These are phyloP conservation scores for Pegea sp. DNA, from an alignment of 23 tunicate species.

Conservation along the genomic window DNA sequence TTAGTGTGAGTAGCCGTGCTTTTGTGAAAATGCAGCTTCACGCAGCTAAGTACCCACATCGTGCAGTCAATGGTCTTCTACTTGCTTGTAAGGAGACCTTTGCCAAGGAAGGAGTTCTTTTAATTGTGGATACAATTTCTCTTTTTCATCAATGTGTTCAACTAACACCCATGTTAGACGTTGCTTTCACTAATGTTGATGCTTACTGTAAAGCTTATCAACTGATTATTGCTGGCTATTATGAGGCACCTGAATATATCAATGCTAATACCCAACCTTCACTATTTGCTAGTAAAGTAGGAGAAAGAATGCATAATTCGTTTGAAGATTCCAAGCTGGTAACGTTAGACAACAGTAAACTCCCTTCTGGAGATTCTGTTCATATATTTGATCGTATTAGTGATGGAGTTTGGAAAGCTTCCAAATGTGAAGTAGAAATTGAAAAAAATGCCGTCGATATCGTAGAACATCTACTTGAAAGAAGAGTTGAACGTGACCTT, in stretches of 20 bases:
- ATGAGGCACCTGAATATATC: slow-evolving; percentile 44
- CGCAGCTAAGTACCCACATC: slow-evolving; percentile 82
- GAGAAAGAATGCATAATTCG: slow-evolving; percentile 38
- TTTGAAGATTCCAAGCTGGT: slow-evolving; percentile 19
- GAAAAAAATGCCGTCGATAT: slow-evolving; percentile 17
- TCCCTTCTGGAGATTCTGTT: slow-evolving; percentile 32
- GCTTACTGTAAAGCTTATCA: slow-evolving; percentile 30
- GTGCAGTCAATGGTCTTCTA: slow-evolving; percentile 83
- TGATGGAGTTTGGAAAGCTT: slow-evolving; percentile 35
- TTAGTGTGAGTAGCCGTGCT: slow-evolving; percentile 41
- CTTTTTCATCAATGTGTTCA: slow-evolving; percentile 73
- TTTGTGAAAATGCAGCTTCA: slow-evolving; percentile 73
- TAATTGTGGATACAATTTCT: slow-evolving; percentile 63
- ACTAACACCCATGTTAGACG: slow-evolving; percentile 80
- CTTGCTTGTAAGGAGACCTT: slow-evolving; percentile 37
- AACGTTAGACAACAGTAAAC: slow-evolving; percentile 29
- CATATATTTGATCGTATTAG: slow-evolving; percentile 15
- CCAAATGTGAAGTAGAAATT: slow-evolving; percentile 6
- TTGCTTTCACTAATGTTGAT: slow-evolving; percentile 58
- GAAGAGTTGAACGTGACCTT: slow-evolving; percentile 38
- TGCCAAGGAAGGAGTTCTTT: slow-evolving; percentile 9
- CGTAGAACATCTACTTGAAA: slow-evolving; percentile 23
- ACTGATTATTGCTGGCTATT: slow-evolving; percentile 78
- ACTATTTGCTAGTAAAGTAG: slow-evolving; percentile 11
- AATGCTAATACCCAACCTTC: slow-evolving; percentile 17